Evolutionary conservation across 2,888 invertebrate species (phyloP).

Genomic region (Oscheius onirici): DNA sequence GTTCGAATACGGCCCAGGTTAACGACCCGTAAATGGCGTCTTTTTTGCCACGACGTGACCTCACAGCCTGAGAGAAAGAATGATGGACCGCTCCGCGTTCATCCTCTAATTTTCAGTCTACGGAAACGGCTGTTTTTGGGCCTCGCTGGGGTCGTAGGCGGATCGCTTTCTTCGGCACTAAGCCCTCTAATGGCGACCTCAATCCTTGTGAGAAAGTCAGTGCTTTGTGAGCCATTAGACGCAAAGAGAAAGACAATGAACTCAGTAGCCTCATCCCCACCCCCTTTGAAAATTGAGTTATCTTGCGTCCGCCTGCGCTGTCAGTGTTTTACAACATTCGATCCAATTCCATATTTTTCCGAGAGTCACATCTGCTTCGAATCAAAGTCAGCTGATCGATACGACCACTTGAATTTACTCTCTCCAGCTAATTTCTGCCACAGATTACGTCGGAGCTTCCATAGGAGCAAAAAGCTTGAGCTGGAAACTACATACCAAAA

Average conservation of each 20-base stretch:
- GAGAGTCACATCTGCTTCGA: too few species aligned
- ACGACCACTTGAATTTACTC: too few species aligned
- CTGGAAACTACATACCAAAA: too few species aligned
- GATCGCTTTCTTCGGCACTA: slow-evolving; percentile 29
- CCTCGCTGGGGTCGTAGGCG: too few species aligned
- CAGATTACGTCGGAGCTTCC: too few species aligned
- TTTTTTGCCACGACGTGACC: slow-evolving; percentile 25
- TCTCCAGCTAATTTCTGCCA: too few species aligned
- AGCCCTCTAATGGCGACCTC: slow-evolving; percentile 31
- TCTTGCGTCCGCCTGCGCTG: too few species aligned
- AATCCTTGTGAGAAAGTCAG: slow-evolving; percentile 29
- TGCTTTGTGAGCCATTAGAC: background rate
- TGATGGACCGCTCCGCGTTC: slow-evolving; percentile 7
- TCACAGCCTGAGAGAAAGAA: background rate
- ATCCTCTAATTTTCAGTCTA: background rate
- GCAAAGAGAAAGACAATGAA: slow-evolving; percentile 9
- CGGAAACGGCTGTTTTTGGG: slow-evolving; percentile 19
- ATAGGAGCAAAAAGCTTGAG: too few species aligned
- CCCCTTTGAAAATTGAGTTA: background rate
- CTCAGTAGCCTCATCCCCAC: background rate
- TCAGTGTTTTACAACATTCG: too few species aligned
- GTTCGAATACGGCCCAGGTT: slow-evolving; percentile 26
- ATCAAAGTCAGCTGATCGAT: too few species aligned
- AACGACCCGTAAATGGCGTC: slow-evolving; percentile 28
- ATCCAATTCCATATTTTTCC: too few species aligned